phyloP scores from a whole-genome alignment of 2,888 invertebrate genomes.

The Polymixis flavicincta region DNA sequence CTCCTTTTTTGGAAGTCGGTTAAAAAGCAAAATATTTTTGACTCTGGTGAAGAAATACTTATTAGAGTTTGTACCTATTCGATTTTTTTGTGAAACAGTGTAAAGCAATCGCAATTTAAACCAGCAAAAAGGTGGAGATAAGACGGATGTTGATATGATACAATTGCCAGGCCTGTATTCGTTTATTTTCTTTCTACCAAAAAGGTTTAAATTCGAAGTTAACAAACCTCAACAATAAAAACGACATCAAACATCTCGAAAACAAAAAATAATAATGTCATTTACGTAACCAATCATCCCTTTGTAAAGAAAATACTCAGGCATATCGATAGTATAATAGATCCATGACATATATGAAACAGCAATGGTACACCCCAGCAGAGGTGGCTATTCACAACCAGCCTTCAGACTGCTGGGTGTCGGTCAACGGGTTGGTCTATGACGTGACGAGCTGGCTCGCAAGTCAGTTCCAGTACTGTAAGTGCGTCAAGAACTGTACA shows the following conservation, averaged over 20 bases:
- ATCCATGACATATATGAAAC: constrained; percentile 80
- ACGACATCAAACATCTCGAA: background rate
- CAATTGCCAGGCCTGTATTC: too few species aligned
- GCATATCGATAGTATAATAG: background rate
- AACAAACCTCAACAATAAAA: background rate
- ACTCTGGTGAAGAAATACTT: too few species aligned
- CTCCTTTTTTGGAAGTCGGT: too few species aligned
- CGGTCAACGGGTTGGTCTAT: constrained; percentile 93
- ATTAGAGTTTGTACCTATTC: too few species aligned
- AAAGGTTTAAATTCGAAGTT: constrained; percentile 4
- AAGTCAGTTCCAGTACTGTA: constrained; percentile 78
- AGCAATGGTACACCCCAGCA: constrained; percentile 87
- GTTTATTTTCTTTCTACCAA: background rate
- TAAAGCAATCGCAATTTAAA: too few species aligned
- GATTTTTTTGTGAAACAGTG: too few species aligned
- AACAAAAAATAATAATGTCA: constrained; percentile 8
- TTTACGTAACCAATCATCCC: background rate
- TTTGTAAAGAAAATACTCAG: constrained; percentile 1
- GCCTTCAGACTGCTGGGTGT: constrained; percentile 94
- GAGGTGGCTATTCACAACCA: constrained; percentile 95
- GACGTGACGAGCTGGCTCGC: constrained; percentile 88
- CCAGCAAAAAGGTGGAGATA: too few species aligned
- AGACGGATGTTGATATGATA: too few species aligned
- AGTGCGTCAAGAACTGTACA: constrained; percentile 79
- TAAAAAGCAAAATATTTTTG: too few species aligned